These are phyloP conservation scores for Berghia stephanieae DNA, from an alignment of 1,140 invertebrate species.

Conservation along the genomic window DNA sequence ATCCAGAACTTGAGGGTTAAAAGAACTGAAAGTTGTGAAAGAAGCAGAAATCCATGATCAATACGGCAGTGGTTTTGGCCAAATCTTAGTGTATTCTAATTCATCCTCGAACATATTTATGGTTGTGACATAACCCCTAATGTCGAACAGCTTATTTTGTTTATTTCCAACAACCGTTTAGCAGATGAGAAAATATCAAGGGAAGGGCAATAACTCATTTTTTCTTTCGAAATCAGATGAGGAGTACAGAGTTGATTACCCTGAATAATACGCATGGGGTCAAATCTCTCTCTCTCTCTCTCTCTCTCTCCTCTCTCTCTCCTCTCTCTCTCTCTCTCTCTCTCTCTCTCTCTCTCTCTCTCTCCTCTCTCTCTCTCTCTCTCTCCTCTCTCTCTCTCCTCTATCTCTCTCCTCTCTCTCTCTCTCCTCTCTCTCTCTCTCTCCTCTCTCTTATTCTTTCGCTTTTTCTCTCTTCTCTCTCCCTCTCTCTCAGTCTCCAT, in stretches of 20 bases:
- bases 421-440: too few relatives aligned
- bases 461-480: background rate
- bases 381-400: background rate
- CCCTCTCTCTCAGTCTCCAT: background rate
- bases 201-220: background rate
- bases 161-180: too few relatives aligned
- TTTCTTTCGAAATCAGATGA: too few relatives aligned
- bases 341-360: constrained; percentile 8
- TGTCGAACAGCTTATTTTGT: background rate
- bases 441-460: background rate
- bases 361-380: background rate
- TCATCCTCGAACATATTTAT: background rate
- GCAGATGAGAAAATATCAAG: background rate
- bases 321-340: background rate
- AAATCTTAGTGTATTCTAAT: too few relatives aligned
- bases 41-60: too few relatives aligned
- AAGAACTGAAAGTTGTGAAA: too few relatives aligned
- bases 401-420: background rate
- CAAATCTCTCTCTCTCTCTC: constrained; percentile 12
- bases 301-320: background rate
- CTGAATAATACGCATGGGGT: too few relatives aligned
- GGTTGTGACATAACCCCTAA: background rate
- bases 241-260: too few relatives aligned
- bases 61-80: too few relatives aligned
- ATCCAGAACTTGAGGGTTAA: too few relatives aligned